phyloP scores from a whole-genome alignment of 1,140 invertebrate species.

The Riptortus pedestris region DNA sequence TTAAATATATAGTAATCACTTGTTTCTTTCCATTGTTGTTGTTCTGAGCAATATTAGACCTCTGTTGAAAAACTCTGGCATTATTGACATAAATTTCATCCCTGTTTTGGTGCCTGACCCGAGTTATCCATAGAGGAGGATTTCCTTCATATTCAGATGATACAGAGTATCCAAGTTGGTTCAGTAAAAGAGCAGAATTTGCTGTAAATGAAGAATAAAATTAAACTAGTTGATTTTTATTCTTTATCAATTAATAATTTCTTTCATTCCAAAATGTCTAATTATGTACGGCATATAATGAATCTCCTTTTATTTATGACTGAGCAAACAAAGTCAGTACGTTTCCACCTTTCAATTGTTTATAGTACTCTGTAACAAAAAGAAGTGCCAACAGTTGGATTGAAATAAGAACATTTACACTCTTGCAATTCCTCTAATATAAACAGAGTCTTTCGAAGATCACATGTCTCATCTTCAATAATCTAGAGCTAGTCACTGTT shows the following conservation, averaged over 20 bases:
- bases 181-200: slow-evolving; percentile 54
- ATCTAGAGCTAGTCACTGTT: too few species aligned
- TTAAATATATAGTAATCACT: slow-evolving; percentile 39
- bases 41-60: slow-evolving; percentile 56
- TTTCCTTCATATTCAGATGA: slow-evolving; percentile 66
- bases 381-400: too few species aligned
- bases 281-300: too few species aligned
- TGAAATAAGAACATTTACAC: too few species aligned
- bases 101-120: slow-evolving; percentile 41
- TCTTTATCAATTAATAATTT: slow-evolving; percentile 9
- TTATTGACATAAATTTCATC: slow-evolving; percentile 73
- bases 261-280: too few species aligned
- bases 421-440: too few species aligned
- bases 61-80: slow-evolving; percentile 54
- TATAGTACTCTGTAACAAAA: too few species aligned
- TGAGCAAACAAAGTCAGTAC: too few species aligned
- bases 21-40: slow-evolving; percentile 47
- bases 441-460: too few species aligned
- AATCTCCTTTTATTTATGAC: too few species aligned
- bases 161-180: slow-evolving; percentile 52
- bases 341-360: too few species aligned
- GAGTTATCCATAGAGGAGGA: slow-evolving; percentile 67
- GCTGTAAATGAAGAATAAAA: slow-evolving; percentile 47
- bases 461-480: too few species aligned
- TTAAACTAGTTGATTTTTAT: slow-evolving; percentile 24